Evolutionary conservation across 2,888 invertebrate species (phyloP), one percentile per base, ranked within the genome.

Genomic region (Tetragonisca angustula): DNA sequence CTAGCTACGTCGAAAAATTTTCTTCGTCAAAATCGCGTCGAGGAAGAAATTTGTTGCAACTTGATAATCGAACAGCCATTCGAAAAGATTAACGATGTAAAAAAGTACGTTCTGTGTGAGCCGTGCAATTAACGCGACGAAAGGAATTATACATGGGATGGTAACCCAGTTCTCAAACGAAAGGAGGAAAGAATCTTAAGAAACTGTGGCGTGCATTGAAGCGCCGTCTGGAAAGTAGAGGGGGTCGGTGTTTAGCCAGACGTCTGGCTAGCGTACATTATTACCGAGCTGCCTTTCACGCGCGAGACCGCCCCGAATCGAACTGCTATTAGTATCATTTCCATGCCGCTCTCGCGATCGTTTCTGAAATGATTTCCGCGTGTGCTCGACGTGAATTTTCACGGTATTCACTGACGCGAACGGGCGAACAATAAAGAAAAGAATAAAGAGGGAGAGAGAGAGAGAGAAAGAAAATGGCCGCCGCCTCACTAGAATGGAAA

Each of bases 181-280:
- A 36, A 24, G 27, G 15, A 49, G 21, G n/a, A 32, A n/a, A 4
- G 11, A 61, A 43, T 27, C 56, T 65, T 21, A 62, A 81, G 72
- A 62, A 62, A 61, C 36, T 36, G n/a, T 5, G 52, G 43, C 43
- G 52, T 21, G 67, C 54, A 56, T 50, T 56, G 71, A 50, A 67
- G 54, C 32, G 32, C 54, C 54, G 65, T 59, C 65, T 21, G 15
- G 49, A 62, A 62, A 83, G 83, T 83, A 76, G 72, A 76, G 68
- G 43, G 32, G 68, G 49, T 19, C 76, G 15, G 82, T 76, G 71
- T 83, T 82, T 83, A 72, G 76, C 76, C 83, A 83, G 83, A 82
- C 83, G 76, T 76, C 83, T 83, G 82, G 81, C 73, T 68, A 50
- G 32, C 69, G 24, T 70, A 36, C 83, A 77, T 83, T 83, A 70